Base-by-base conservation (phyloP, 2,113 vertebrate genomes). In the Pimephales promelas region DNA sequence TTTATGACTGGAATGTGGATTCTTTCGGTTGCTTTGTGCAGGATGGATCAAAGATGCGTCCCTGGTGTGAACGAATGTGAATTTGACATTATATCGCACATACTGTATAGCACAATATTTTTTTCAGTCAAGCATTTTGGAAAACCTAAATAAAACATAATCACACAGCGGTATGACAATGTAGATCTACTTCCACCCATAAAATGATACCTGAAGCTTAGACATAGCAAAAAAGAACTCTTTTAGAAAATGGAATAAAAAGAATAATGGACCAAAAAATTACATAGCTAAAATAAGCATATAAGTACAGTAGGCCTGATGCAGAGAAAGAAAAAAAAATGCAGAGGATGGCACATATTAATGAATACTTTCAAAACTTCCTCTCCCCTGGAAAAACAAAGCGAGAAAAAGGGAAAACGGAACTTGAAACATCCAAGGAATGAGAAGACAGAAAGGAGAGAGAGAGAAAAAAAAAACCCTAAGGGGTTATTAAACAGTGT, bases 311-410 rank as follows among this genome's bases (percentile, higher is more conserved):
- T 76, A 68, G 66, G 68, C 76, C 86, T 83, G 84, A 86, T 61
- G 40, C 70, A 88, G 73, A 84, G 85, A 83, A 62, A 82, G n/a
- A 83, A 28, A 28, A 28, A 89, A 81, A 90, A 90, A 86, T 84
- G 68, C 79, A 86, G 77, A 90, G 85, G 86, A 92, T 91, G 90
- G 90, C 90, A 92, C 91, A 90, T 93, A 89, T 93, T 91, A 91
- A 84, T 86, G 85, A 93, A 88, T 76, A 83, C 85, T 85, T 76
- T 86, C 76, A 61, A 86, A 74, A 57, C 80, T 24, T 45, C 74
- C 85, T 52, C 52, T 61, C 77, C 45, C 79, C 68, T 87, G 80
- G 79, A 31, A 85, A 86, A 79, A 85, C 26, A 54, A 83, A 84
- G 80, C 26, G 40, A 54, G 75, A 81, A 49, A 57, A 74, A 77